Evolutionary conservation across 2,113 vertebrate genomes (phyloP).

Genomic region (Sula dactylatra): DNA sequence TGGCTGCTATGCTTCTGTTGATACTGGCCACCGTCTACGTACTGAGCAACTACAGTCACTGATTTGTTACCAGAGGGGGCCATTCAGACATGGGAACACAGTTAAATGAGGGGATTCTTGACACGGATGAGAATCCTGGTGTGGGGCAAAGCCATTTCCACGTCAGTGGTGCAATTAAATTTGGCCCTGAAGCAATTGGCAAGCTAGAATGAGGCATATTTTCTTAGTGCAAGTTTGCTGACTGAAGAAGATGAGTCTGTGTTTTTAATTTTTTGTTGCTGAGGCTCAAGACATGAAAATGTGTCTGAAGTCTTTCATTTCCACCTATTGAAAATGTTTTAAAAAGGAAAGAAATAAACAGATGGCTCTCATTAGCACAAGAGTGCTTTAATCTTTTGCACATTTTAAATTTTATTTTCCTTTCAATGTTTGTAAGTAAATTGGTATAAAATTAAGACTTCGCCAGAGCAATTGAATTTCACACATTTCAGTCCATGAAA

Average conservation of each 20-base stretch:
- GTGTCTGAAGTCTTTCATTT: slow-evolving; percentile 56
- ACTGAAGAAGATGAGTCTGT: slow-evolving; percentile 9
- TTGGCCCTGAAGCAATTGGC: not conserved
- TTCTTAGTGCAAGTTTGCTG: not conserved
- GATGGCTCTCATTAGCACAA: slow-evolving; percentile 68
- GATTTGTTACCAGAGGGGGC: not conserved
- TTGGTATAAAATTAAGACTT: slow-evolving; percentile 54
- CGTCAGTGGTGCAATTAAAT: not conserved
- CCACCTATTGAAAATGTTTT: slow-evolving; percentile 23
- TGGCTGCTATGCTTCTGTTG: not conserved
- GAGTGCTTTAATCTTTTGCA: slow-evolving; percentile 54
- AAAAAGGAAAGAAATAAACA: slow-evolving; percentile 48
- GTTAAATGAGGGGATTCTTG: not conserved
- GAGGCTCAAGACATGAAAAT: slow-evolving; percentile 44
- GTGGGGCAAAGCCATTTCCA: not conserved
- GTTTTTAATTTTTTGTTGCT: not conserved
- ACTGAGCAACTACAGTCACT: not conserved
- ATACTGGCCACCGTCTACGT: not conserved
- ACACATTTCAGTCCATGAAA: slow-evolving; percentile 25
- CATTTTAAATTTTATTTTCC: slow-evolving; percentile 63
- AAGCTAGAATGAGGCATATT: not conserved
- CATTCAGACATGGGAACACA: not conserved
- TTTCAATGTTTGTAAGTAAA: slow-evolving; percentile 19
- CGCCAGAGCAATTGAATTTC: slow-evolving; percentile 33
- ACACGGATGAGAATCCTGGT: not conserved